Evolutionary conservation across 2,113 vertebrate genomes (phyloP).

Genomic region (Coracopsis vasa): DNA sequence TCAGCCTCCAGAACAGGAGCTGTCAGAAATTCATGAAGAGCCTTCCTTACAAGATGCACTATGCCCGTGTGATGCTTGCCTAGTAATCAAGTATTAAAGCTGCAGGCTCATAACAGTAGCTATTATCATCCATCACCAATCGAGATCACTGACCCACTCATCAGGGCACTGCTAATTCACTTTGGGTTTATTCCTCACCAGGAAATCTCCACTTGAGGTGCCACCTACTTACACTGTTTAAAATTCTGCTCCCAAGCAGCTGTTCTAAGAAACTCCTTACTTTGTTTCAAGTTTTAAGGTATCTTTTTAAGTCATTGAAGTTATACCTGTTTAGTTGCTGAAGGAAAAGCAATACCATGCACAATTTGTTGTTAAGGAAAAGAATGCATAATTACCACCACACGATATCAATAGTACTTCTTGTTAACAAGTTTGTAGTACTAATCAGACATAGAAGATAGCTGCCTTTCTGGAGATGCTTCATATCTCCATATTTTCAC

Average conservation of each 20-base stretch:
- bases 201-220: background rate
- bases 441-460: conserved; percentile 1
- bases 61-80: background rate
- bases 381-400: background rate
- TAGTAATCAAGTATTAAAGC: background rate
- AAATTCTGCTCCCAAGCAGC: background rate
- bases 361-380: background rate
- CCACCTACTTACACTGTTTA: background rate
- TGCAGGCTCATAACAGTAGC: background rate
- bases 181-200: background rate
- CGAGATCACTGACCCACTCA: background rate
- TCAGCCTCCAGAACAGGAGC: background rate
- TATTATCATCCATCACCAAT: background rate
- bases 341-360: background rate
- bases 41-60: background rate
- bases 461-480: background rate
- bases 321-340: background rate
- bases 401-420: background rate
- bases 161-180: background rate
- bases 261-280: background rate
- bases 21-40: background rate
- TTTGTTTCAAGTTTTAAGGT: background rate
- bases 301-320: background rate
- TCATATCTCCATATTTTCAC: conserved; percentile 22
- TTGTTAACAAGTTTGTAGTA: conserved; percentile 22